Evolutionary conservation across 2,113 vertebrate genomes (phyloP).

Genomic region (Osmerus mordax): DNA sequence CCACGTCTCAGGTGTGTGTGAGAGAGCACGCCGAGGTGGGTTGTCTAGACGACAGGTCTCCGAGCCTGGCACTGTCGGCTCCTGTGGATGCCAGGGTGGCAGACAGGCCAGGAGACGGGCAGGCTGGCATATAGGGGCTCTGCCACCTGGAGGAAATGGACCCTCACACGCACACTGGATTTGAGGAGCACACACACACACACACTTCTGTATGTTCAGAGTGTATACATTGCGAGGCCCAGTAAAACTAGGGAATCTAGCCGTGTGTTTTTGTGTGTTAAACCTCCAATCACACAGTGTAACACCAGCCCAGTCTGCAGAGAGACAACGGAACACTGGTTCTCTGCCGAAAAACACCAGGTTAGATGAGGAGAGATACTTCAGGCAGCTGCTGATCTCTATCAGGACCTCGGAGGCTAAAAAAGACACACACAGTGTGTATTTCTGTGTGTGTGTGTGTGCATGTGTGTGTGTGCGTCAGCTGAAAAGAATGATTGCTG

Average conservation of each 20-base stretch:
- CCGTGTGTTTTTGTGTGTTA: too few relatives aligned
- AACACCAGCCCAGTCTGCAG: too few relatives aligned
- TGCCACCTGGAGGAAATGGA: neutral
- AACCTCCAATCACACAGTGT: neutral
- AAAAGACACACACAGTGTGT: too few relatives aligned
- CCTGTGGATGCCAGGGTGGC: neutral
- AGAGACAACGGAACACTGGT: neutral
- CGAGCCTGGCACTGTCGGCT: neutral
- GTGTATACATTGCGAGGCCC: too few relatives aligned
- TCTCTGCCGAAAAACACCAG: neutral
- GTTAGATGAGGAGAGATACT: too few relatives aligned
- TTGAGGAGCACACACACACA: neutral
- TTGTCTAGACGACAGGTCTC: neutral
- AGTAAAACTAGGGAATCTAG: too few relatives aligned
- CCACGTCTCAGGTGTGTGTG: neutral
- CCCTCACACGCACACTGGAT: neutral
- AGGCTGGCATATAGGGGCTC: neutral
- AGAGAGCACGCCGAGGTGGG: conserved; percentile 10
- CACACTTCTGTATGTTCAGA: neutral
- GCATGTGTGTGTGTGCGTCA: neutral
- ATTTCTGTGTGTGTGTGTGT: neutral
- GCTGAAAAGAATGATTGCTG: neutral
- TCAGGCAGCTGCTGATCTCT: too few relatives aligned
- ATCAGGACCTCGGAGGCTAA: too few relatives aligned
- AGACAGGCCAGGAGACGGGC: neutral